Evolutionary conservation across 1,140 invertebrate genomes (phyloP), one percentile per base, ranked within the genome.

Genomic region (Drosophila kepulauana): DNA sequence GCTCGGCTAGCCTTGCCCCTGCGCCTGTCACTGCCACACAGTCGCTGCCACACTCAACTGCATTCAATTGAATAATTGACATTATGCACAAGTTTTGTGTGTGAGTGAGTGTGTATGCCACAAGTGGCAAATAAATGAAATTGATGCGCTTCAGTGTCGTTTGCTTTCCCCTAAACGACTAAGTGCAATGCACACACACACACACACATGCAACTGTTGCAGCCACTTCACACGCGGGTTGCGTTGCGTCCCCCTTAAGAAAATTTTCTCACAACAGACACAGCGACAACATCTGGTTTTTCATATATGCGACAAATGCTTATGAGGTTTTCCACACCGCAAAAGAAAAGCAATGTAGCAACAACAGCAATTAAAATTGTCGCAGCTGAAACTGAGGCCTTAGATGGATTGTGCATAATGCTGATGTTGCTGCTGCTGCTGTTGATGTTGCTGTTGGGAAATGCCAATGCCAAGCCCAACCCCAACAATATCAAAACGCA

Each of bases 121-220:
- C 85, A 89, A 89, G 85, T 89, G 85, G 85, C 85, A 89, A 79
- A 89, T 89, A 89, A 89, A 89, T 89, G 85, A 79, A 89, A 89
- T 89, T 84, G 85, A 89, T 89, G 85, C 85, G 72, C 68, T 89
- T 46, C 61, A 49, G 56, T 64, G 62, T 66, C 46, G 69, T 70
- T 41, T 58, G 41, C 56, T 65, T 67, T 69, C 75, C 75, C 81
- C 70, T 43, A 78, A 85, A 85, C 64, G 62, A 59, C 76, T 71
- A 62, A 62, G 59, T 62, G 59, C 59, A 62, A 49, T 46, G n/a
- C 45, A 49, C 59, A 20, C 25, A 59, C 51, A 4, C 20, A 28
- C 3, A 33, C 15, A 28, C 58, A 16, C 5, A 15, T 25, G 20
- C 64, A 59, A 61, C 71, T 38, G 72, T 82, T 49, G 67, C 56